A percentile compares a stretch with the other conserved stretches of the same genome.
These are phyloP conservation scores for Chrysopa pallens DNA, from an alignment of 1,140 invertebrate genomes.

Conservation along the genomic window DNA sequence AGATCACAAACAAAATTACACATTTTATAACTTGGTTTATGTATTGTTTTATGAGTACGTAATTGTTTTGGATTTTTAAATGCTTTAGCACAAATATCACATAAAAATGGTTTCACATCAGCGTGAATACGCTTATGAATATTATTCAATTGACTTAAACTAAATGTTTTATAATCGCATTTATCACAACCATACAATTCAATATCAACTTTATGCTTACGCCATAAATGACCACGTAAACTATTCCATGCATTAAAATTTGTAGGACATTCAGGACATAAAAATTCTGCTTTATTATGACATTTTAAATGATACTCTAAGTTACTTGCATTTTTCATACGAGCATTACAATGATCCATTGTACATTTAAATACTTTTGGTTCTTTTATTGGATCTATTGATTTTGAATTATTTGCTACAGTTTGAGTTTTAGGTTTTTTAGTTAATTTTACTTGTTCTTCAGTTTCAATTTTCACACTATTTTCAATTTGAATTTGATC, in stretches of 20 bases:
- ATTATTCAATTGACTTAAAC: constrained; percentile 39
- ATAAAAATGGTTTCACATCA: constrained; percentile 37
- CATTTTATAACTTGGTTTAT: constrained; percentile 20
- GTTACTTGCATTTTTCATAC: constrained; percentile 24
- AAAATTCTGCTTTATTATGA: constrained; percentile 36
- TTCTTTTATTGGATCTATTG: constrained; percentile 10
- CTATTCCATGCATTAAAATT: constrained; percentile 33
- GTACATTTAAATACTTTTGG: constrained; percentile 11
- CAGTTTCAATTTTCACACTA: background rate
- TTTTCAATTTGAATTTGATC: background rate
- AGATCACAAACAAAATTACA: constrained; percentile 28
- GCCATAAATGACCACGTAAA: constrained; percentile 61
- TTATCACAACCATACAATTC: constrained; percentile 50
- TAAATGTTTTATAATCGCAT: constrained; percentile 43
- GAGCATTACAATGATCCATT: constrained; percentile 22
- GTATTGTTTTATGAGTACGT: constrained; percentile 41
- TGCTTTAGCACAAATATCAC: constrained; percentile 47
- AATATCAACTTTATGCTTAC: constrained; percentile 51
- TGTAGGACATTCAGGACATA: constrained; percentile 45
- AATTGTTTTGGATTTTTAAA: constrained; percentile 63
- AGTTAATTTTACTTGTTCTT: constrained; percentile 7
- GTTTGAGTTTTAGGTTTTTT: constrained; percentile 10
- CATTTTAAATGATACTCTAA: constrained; percentile 37
- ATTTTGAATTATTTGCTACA: constrained; percentile 11
- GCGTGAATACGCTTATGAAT: constrained; percentile 51